Evolutionary conservation across 2,888 invertebrate species (phyloP).

Genomic region (Platycnemis pennipes): DNA sequence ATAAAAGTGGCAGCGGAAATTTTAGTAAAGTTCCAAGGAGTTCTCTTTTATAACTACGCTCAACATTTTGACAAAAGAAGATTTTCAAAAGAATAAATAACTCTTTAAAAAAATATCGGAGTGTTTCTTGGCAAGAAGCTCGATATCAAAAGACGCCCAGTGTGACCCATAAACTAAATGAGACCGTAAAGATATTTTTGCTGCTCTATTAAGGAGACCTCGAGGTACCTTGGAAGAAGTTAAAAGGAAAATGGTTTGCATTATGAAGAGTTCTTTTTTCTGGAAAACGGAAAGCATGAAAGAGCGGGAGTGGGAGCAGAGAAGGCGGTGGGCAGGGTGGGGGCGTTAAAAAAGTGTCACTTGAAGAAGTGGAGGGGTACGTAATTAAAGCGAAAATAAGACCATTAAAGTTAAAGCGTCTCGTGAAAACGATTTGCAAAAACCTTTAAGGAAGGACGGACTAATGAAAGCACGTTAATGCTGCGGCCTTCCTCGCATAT

Average conservation of each 20-base stretch:
- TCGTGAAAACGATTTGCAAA: neutral
- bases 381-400: conserved; percentile 3
- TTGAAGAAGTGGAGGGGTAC: neutral
- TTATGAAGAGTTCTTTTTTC: neutral
- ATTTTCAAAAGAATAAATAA: neutral
- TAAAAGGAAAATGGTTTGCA: neutral
- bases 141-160: neutral
- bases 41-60: neutral
- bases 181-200: conserved; percentile 15
- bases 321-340: neutral
- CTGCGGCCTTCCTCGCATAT: neutral
- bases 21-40: neutral
- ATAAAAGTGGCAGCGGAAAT: neutral
- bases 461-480: neutral
- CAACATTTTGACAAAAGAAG: neutral
- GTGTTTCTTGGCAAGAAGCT: neutral
- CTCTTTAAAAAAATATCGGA: conserved; percentile 2
- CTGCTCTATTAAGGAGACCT: neutral
- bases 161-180: conserved; percentile 22
- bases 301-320: neutral
- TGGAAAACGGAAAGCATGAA: neutral
- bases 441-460: neutral
- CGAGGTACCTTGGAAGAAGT: neutral
- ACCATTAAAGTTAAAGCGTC: conserved; percentile 5
- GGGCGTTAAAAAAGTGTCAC: neutral